Evolutionary conservation across 2,888 invertebrate species (phyloP).

Genomic region (Xiphydria camelus): DNA sequence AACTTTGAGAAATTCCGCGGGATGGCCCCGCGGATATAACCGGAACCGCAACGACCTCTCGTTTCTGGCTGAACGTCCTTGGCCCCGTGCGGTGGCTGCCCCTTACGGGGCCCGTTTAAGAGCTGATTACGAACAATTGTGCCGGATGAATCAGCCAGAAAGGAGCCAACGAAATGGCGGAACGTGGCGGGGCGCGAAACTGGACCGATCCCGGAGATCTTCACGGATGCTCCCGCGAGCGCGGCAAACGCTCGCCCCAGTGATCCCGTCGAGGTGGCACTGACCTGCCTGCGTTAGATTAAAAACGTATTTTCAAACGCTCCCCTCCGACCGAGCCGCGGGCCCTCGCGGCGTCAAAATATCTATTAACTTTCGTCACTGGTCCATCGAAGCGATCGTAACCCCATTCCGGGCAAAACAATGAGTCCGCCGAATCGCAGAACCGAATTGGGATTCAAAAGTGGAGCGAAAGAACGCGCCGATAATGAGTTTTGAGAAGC

Average conservation of each 20-base stretch:
- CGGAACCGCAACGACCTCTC: conserved; percentile 10
- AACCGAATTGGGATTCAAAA: too few species aligned
- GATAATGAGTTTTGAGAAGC: too few species aligned
- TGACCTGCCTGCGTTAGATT: background rate
- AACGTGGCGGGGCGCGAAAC: too few species aligned
- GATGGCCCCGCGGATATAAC: background rate
- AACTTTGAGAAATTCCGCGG: too few species aligned
- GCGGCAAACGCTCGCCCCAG: too few species aligned
- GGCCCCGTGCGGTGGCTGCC: background rate
- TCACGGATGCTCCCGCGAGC: too few species aligned
- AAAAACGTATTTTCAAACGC: background rate
- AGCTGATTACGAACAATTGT: conserved; percentile 9
- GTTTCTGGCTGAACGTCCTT: conserved; percentile 8
- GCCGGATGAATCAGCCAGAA: conserved; percentile 11
- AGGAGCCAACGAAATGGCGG: too few species aligned
- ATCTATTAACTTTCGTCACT: background rate
- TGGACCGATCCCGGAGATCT: too few species aligned
- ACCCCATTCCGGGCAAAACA: background rate
- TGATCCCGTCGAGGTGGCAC: background rate
- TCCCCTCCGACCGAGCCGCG: background rate
- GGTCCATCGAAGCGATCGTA: background rate
- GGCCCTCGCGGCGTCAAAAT: background rate
- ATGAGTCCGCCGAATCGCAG: too few species aligned
- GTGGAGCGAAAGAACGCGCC: too few species aligned
- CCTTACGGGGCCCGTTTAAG: conserved; percentile 3